Conservation (phyloP, 1,140 invertebrate species). For the Octopus bimaculoides region DNA sequence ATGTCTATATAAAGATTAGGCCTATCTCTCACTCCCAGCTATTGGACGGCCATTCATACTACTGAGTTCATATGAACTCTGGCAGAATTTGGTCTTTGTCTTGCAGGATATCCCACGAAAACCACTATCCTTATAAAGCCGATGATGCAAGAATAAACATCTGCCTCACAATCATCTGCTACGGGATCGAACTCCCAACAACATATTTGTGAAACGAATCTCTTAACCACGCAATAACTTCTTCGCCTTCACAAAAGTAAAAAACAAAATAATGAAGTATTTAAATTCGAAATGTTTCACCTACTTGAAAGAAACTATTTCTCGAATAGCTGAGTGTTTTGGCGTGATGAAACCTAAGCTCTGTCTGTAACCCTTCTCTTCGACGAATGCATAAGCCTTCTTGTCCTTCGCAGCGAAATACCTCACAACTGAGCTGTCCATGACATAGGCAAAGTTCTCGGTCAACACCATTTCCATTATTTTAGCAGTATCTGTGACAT, state of each 20-base stretch:
- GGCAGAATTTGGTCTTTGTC: no score
- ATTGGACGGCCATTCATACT: no score
- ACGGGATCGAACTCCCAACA: no score
- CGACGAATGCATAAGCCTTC: background rate
- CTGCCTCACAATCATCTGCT: no score
- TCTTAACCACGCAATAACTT: background rate
- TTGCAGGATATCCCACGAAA: no score
- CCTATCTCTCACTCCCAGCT: no score
- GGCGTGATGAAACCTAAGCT: background rate
- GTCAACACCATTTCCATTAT: conserved; percentile 3
- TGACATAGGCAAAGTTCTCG: background rate
- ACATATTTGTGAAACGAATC: background rate
- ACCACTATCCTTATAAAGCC: background rate
- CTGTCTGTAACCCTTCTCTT: background rate
- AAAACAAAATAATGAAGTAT: background rate
- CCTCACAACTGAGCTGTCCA: background rate
- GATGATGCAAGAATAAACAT: background rate
- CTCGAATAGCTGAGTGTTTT: background rate
- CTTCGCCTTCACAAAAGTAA: background rate
- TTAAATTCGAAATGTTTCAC: background rate
- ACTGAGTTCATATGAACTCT: no score
- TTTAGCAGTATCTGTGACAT: background rate
- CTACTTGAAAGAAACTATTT: background rate
- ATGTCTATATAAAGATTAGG: no score
- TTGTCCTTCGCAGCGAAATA: background rate